Evolutionary conservation across 2,797 vertebrate genomes (phyloP).

Genomic region (Basileuterus tristriatus): DNA sequence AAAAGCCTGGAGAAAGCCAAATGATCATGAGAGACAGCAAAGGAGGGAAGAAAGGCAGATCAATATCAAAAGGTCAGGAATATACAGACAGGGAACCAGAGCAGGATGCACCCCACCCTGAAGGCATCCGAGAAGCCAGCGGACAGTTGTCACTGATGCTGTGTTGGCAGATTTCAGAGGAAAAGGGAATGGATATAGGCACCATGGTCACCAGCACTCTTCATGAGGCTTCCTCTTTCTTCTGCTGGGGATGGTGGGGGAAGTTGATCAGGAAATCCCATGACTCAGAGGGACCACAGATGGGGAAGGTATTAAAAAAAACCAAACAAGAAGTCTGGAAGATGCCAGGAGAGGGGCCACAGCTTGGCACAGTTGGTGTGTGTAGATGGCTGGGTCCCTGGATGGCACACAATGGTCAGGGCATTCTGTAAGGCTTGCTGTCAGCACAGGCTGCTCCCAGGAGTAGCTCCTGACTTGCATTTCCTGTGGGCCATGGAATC

Average conservation of each 20-base stretch:
- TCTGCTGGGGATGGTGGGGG: background rate
- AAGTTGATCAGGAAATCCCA: constrained; percentile 52
- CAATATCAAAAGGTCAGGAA: background rate
- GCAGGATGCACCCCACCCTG: background rate
- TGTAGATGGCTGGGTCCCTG: background rate
- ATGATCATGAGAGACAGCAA: background rate
- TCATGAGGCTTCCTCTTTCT: constrained; percentile 47
- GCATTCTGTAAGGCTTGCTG: background rate
- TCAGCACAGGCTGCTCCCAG: background rate
- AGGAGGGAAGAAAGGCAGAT: background rate
- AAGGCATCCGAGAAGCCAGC: background rate
- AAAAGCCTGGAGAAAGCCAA: background rate
- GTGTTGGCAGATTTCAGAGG: background rate
- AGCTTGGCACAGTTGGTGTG: background rate
- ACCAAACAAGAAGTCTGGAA: background rate
- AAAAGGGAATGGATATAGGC: background rate
- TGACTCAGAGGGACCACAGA: constrained; percentile 19
- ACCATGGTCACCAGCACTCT: fast-evolving
- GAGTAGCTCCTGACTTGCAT: background rate
- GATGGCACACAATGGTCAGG: background rate
- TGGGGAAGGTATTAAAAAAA: background rate
- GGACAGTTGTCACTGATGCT: background rate
- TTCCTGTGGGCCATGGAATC: background rate
- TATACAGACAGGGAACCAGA: background rate
- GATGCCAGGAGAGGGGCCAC: background rate